Evolutionary conservation across 2,888 invertebrate species (phyloP).

Genomic region (Caenorhabditis sinica): DNA sequence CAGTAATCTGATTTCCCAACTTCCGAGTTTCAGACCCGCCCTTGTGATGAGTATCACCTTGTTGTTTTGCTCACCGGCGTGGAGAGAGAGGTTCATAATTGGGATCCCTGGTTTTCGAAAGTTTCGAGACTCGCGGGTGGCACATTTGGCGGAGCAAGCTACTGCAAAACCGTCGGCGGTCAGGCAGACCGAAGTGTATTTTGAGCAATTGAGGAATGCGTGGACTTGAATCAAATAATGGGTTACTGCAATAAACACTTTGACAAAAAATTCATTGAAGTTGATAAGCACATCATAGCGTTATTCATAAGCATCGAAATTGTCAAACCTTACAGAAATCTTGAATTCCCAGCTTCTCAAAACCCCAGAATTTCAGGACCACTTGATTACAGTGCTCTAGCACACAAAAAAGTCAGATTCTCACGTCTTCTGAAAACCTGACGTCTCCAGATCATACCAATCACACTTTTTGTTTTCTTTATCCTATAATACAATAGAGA

Average conservation of each 20-base stretch:
- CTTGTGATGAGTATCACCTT: slow-evolving; percentile 35
- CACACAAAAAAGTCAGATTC: neutral
- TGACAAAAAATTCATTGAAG: neutral
- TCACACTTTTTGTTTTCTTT: too few species aligned
- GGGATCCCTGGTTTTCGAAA: neutral
- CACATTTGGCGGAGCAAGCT: neutral
- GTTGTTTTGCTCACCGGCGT: slow-evolving; percentile 33
- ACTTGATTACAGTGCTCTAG: too few species aligned
- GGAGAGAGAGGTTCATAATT: slow-evolving; percentile 7
- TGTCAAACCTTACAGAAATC: too few species aligned
- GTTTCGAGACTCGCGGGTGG: neutral
- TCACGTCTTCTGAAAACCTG: neutral
- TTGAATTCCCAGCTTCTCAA: neutral
- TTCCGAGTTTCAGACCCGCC: slow-evolving; percentile 33
- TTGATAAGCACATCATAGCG: too few species aligned
- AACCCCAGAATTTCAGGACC: neutral
- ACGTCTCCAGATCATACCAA: too few species aligned
- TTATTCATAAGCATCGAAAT: too few species aligned
- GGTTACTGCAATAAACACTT: neutral
- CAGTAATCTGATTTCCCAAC: too few species aligned
- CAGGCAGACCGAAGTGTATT: slow-evolving; percentile 28
- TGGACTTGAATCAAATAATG: slow-evolving; percentile 3
- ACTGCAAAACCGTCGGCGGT: neutral
- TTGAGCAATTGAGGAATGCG: slow-evolving; percentile 28
- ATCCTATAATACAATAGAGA: too few species aligned